A percentile compares a stretch with the other conserved stretches of the same genome.
Conservation (phyloP, 2,888 invertebrate species). For the Rotaria socialis region DNA sequence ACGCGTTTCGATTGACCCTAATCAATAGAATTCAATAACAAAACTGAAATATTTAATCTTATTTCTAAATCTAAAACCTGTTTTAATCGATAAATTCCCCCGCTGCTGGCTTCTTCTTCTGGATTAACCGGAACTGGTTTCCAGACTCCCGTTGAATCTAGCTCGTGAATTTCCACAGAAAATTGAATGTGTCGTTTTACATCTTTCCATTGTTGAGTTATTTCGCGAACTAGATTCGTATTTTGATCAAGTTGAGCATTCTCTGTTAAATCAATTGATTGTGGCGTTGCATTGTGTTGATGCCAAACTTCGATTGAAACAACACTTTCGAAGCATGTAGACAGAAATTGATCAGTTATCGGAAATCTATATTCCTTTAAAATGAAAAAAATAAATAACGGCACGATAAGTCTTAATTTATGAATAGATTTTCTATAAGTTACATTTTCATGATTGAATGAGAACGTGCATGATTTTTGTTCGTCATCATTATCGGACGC, state of each 20-base stretch:
- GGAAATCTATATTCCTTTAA: background rate
- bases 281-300: conserved; percentile 48
- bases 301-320: conserved; percentile 81
- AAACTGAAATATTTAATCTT: background rate
- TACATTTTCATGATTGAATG: conserved; percentile 27
- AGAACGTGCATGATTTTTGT: background rate
- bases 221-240: conserved; percentile 51
- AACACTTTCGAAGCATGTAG: conserved; percentile 89
- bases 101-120: conserved; percentile 67
- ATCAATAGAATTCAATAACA: no score
- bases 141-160: conserved; percentile 90
- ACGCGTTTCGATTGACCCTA: background rate
- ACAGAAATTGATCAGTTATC: conserved; percentile 80
- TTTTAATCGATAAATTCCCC: conserved; percentile 88
- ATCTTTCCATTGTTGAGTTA: conserved; percentile 48
- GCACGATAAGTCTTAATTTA: background rate
- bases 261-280: conserved; percentile 54
- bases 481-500: background rate
- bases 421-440: background rate
- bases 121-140: conserved; percentile 78
- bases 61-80: conserved; percentile 60
- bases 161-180: conserved; percentile 84
- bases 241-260: conserved; percentile 61
- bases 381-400: background rate
- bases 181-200: conserved; percentile 39